A percentile compares a stretch with the other conserved stretches of the same genome.
These are phyloP conservation scores for Spheniscus mendiculus DNA, from an alignment of 2,113 vertebrate species.

Conservation along the genomic window DNA sequence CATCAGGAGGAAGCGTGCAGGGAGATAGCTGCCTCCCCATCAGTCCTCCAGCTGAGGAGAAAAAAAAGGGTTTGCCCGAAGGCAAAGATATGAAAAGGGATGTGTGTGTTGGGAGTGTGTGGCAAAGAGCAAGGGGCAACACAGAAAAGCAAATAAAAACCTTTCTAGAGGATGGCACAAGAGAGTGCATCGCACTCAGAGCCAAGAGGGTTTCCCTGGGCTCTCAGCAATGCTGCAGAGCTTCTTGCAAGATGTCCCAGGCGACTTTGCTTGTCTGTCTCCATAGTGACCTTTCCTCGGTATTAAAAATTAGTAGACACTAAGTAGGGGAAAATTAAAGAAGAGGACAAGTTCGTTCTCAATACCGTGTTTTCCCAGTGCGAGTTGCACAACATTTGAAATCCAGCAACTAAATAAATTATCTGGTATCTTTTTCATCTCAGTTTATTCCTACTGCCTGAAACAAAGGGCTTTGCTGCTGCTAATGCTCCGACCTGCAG, in stretches of 20 bases:
- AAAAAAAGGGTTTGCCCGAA: neutral
- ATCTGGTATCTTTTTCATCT: neutral
- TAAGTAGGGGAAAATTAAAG: neutral
- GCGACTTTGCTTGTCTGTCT: neutral
- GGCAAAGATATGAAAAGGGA: neutral
- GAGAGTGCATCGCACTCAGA: accelerated
- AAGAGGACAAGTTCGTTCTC: neutral
- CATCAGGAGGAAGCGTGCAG: neutral
- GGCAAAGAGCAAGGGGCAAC: neutral
- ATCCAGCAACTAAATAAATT: neutral
- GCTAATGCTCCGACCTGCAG: neutral
- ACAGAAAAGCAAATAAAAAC: neutral
- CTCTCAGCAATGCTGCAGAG: neutral
- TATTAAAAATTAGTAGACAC: neutral
- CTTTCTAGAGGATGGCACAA: neutral
- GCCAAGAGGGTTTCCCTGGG: neutral
- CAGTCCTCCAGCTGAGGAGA: neutral
- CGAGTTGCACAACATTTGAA: neutral
- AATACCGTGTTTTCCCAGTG: accelerated
- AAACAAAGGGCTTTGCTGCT: neutral
- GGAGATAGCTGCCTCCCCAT: neutral
- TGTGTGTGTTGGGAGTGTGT: neutral
- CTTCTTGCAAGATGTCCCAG: neutral
- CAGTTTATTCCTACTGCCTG: neutral
- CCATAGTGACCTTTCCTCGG: neutral